Base-by-base conservation (phyloP, 1,140 invertebrate species). In the Bombus picipes region DNA sequence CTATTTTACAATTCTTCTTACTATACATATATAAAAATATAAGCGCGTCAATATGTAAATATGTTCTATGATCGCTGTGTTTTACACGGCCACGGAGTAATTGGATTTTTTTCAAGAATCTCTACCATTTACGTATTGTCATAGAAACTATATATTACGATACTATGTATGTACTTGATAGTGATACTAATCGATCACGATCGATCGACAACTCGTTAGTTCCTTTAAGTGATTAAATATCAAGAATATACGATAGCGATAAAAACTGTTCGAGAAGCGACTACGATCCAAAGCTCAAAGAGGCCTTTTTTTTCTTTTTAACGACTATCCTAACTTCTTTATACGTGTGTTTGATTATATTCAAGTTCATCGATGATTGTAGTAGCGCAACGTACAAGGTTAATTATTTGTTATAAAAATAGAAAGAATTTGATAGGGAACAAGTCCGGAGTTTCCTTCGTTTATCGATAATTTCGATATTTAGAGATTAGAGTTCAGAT, bases 11-110 rank as follows among this genome's bases (percentile, higher is more conserved):
- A 65, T 80, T 53, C 39, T 62, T 43, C 53, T 79, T 80, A 84
- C 39, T 80, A 72, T 84, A 84, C 83, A 65, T 71, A 84, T 84
- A 84, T 71, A 84, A 84, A 84, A 84, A 84, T 84, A 84, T 71
- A 79, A 84, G 76, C 83, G 66, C 68, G 76, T 72, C 76, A 71
- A 59, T 84, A 84, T 80, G 83, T 79, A 80, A 37, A 84, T 71
- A 72, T 18, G 47, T 39, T 37, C 15, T 41, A 10, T 15, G 37
- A 25, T 25, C 65, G 62, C 34, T 6, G 28, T 32, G 18, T 37
- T 66, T 18, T n/a, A 18, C 41, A 73, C 15, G 28, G n/a, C 10
- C 57, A 18, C 72, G 72, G 18, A 25, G 25, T 37, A 80, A 72
- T 72, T 72, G 62, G 62, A 68, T 71, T 80, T 72, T 13, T n/a